Base-by-base conservation (phyloP, 2,113 vertebrate genomes). In the Mugil cephalus region DNA sequence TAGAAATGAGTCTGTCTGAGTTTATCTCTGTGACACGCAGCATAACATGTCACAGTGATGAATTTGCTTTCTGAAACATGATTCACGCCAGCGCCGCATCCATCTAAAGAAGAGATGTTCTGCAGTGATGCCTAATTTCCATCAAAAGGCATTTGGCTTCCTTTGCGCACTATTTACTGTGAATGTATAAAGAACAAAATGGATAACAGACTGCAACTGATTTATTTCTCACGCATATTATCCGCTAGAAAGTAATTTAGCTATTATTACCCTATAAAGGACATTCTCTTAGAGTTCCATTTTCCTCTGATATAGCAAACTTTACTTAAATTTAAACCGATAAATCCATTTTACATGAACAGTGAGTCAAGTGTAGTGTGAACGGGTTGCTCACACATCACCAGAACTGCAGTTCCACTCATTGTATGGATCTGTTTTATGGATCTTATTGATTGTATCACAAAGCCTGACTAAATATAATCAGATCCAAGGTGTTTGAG, bases 221-320 rank as follows among this genome's bases (percentile, higher is more conserved):
- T 63, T 80, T 46, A 63, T 69, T 51, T 58, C 48, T 61, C 14
- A 47, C 15, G 1, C 48, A 35, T n/a, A 50, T 68, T 65, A 76
- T 58, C 39, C 52, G 48, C 38, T 39, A 13, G 58, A 61, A 69
- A 60, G 47, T 43, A 64, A 66, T 76, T 59, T 43, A 69, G 9
- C 64, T 15, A 45, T 70, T 56, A 65, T 73, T 74, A 74, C 40
- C 13, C 36, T 19, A 85, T 62, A 19, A 71, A 64, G 13, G 15
- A 47, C 52, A 42, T 55, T 51, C 30, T 42, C 46, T 56, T 34
- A 30, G 9, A 4, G 9, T 38, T 53, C 38, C 42, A 46, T 48
- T 36, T 1, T 3, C 7, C 15, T 7, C 17, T 70, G 55, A 62
- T 34, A 45, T 18, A 30, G 30, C 11, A 63, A 56, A 73, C 24